Percentiles rank a stretch among this genome's conserved stretches.
phyloP scores from a whole-genome alignment of 2,888 invertebrate species.

The Polyommatus icarus region DNA sequence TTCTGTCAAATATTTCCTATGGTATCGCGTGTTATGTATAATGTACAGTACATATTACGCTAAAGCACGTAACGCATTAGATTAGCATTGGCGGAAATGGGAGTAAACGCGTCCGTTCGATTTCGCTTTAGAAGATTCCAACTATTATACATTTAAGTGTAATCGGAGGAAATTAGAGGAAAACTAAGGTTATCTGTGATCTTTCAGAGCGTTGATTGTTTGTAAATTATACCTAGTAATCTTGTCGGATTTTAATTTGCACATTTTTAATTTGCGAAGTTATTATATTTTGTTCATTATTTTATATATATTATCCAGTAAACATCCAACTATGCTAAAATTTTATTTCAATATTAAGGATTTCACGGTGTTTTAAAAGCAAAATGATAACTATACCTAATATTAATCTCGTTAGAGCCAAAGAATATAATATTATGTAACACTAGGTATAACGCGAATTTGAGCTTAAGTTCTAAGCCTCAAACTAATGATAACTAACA shows the following conservation, averaged over 20 bases:
- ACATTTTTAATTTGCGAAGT: too few species aligned
- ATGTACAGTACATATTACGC: slow-evolving; percentile 32
- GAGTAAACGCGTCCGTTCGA: slow-evolving; percentile 33
- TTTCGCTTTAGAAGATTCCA: slow-evolving; percentile 27
- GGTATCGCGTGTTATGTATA: slow-evolving; percentile 28
- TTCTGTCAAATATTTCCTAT: slow-evolving; percentile 28
- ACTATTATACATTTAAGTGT: slow-evolving; percentile 1
- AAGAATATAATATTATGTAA: too few species aligned
- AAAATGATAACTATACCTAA: neutral
- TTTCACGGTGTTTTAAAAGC: neutral
- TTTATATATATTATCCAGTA: too few species aligned
- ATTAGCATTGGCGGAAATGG: slow-evolving; percentile 31
- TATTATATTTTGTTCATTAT: too few species aligned
- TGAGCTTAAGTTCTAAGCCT: too few species aligned
- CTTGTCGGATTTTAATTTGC: neutral
- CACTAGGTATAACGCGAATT: too few species aligned
- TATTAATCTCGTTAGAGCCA: neutral
- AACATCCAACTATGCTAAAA: neutral
- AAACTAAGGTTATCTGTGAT: neutral
- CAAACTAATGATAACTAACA: slow-evolving; percentile 1
- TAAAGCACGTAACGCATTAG: slow-evolving; percentile 34
- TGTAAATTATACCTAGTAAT: neutral
- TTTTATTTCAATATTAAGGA: neutral
- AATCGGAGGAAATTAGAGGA: neutral
- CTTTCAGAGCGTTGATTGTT: neutral